Conservation (phyloP, 2,888 invertebrate genomes). For the Zaprionus lineosus region DNA sequence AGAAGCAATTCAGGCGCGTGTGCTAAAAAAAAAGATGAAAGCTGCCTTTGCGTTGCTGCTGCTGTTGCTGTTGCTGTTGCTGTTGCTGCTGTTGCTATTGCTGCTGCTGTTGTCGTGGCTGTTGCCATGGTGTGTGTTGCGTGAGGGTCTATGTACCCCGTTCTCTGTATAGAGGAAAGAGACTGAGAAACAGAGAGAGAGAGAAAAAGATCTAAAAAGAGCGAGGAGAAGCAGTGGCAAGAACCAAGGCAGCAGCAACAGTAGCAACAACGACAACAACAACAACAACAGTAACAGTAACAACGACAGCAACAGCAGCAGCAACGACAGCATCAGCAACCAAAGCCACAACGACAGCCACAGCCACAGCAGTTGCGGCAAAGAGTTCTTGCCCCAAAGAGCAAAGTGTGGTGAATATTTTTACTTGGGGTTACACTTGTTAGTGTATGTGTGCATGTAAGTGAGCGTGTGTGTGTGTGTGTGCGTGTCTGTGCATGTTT, state of each 20-base stretch:
- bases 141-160: slow-evolving; percentile 38
- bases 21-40: slow-evolving; percentile 68
- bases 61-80: slow-evolving; percentile 25
- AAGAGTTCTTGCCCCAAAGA: slow-evolving; percentile 63
- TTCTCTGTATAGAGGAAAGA: slow-evolving; percentile 43
- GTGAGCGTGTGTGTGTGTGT: no score
- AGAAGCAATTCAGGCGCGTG: slow-evolving; percentile 62
- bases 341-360: slow-evolving; percentile 5
- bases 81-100: slow-evolving; percentile 16
- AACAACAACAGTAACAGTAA: slow-evolving; percentile 15
- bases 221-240: slow-evolving; percentile 9
- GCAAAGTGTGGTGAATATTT: slow-evolving; percentile 64
- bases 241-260: slow-evolving; percentile 13
- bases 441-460: not conserved
- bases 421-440: slow-evolving; percentile 6
- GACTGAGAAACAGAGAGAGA: slow-evolving; percentile 28
- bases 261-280: slow-evolving; percentile 18
- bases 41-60: slow-evolving; percentile 32
- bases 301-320: slow-evolving; percentile 30
- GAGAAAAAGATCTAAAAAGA: no score
- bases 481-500: not conserved
- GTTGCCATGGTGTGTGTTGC: slow-evolving; percentile 56
- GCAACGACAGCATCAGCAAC: slow-evolving; percentile 4
- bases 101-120: slow-evolving; percentile 32
- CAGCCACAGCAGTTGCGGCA: slow-evolving; percentile 25